phyloP scores from a whole-genome alignment of 1,140 invertebrate species.

The Procambarus clarkii region DNA sequence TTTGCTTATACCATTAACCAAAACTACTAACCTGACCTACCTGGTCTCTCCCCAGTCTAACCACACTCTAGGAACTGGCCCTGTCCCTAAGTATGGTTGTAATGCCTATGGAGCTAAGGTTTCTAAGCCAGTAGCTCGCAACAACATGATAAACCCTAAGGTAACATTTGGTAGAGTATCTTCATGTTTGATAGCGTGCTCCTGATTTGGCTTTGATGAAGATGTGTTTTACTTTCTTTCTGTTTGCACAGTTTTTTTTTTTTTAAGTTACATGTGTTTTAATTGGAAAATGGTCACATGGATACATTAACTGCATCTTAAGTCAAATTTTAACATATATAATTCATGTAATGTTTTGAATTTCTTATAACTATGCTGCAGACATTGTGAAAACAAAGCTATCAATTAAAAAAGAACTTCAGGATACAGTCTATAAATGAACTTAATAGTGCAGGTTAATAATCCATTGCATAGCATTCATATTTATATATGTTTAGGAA shows the following conservation, averaged over 20 bases:
- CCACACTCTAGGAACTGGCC: slow-evolving; percentile 59
- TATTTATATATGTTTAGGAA: too few species aligned
- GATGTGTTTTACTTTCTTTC: not conserved
- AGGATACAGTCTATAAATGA: too few species aligned
- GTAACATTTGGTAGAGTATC: slow-evolving; percentile 29
- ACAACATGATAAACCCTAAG: slow-evolving; percentile 56
- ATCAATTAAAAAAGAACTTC: too few species aligned
- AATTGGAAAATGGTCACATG: not conserved
- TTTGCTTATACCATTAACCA: slow-evolving; percentile 10
- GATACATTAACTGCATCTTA: slow-evolving; percentile 1
- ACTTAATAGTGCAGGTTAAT: too few species aligned
- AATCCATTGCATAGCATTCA: too few species aligned
- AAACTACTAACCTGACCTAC: slow-evolving; percentile 51
- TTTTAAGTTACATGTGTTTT: not conserved
- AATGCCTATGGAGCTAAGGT: slow-evolving; percentile 61
- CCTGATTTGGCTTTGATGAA: not conserved
- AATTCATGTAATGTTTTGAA: too few species aligned
- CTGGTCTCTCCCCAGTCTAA: slow-evolving; percentile 55
- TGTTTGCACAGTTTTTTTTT: slow-evolving; percentile 6
- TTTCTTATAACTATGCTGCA: too few species aligned
- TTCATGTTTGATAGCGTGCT: not conserved
- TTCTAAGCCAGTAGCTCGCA: slow-evolving; percentile 54
- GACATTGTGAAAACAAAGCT: too few species aligned
- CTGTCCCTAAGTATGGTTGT: slow-evolving; percentile 55
- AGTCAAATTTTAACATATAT: not conserved